Base-by-base conservation (phyloP, 1,140 invertebrate species). In the Diorhabda sublineata region DNA sequence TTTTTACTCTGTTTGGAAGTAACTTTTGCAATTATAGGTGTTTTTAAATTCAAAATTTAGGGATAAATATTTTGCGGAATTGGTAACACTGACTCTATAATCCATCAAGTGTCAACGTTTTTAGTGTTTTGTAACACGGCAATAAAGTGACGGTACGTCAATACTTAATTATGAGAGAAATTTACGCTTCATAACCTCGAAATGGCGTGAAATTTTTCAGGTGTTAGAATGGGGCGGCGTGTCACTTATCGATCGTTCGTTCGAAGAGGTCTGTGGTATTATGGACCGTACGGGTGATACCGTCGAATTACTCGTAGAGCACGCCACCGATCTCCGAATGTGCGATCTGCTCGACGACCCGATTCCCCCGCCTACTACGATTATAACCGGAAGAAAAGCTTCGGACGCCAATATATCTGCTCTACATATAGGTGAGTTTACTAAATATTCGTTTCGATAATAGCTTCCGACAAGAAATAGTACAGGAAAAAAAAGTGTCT, bases 241-340 rank as follows among this genome's bases (percentile, higher is more conserved):
- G 59, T 90, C 92, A 0, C 82, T 97, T 56, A 90, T 91, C 9
- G 93, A 96, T 83, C 88, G 91, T 56, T 96, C 91, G 67, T 97
- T 96, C 79, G 95, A 98, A 80, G 95, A 97, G 80, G 90, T 89
- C 5, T 91, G 89, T 77, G 86, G 88, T 60, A 93, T 97, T 73
- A 91, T 97, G 85, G 93, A 96, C 76, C 85, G 85, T 61, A 90
- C 88, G 43, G 89, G 91, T 9, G 94, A 97, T 76, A 85, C 89
- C 64, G 92, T 92, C 2, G 93, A 96, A 78, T 82, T 96, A 56
- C 81, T 93, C 45, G 90, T 95, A 44, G 92, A 95, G 78, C 91
- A 91, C 80, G 83, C 89, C 78, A 85, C 87, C 71, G 88, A 92
- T 81, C 84, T 88, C 78, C 73, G 89, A 75, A 87, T 86, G 87